These are phyloP conservation scores for Drosophila fungiperda DNA, from an alignment of 2,888 invertebrate genomes.

Conservation along the genomic window DNA sequence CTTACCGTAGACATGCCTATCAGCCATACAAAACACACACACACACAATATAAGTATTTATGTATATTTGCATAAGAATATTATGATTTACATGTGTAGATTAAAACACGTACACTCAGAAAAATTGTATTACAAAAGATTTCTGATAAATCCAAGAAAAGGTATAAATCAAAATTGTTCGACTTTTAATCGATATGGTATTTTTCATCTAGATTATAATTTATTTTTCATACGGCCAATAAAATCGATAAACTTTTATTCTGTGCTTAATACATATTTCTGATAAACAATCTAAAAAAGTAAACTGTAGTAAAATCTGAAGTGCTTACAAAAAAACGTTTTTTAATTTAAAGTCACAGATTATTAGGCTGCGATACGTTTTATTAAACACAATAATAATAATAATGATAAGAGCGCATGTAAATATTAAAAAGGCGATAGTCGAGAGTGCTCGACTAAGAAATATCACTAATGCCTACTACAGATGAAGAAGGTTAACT, in stretches of 20 bases:
- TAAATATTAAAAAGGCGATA: background rate
- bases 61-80: background rate
- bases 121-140: background rate
- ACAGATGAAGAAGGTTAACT: background rate
- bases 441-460: background rate
- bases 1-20: background rate
- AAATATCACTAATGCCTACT: background rate
- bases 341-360: background rate
- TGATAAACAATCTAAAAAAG: background rate
- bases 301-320: background rate
- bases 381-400: background rate
- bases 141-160: background rate
- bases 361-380: background rate
- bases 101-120: background rate
- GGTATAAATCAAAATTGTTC: background rate
- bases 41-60: background rate
- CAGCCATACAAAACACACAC: background rate
- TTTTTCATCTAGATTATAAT: background rate
- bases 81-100: background rate
- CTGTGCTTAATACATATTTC: background rate
- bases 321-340: background rate
- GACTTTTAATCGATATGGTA: background rate
- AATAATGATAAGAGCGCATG: background rate
- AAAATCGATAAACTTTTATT: background rate
- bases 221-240: background rate